Base-by-base conservation (phyloP, 2,797 vertebrate species). In the Phoeniculus purpureus region DNA sequence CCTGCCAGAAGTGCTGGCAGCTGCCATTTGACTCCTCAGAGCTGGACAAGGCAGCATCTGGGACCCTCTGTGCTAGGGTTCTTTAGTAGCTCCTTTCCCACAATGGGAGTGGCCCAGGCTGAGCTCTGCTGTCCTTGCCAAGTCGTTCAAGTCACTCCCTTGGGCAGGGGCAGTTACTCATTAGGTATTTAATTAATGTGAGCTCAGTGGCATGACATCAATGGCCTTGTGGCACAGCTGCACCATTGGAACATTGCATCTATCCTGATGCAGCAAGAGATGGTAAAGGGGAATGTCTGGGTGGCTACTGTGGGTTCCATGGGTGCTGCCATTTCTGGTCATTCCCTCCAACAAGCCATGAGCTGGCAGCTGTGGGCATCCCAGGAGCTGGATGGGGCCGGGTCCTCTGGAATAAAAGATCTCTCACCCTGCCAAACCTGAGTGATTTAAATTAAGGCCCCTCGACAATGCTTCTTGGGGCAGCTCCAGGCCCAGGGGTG, bases 401-500 rank as follows among this genome's bases (percentile, higher is more conserved):
- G 15, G 22, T 65, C 25, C 22, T 23, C 23, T 74, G 5, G 1
- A 23, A 11, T 27, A 14, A 45, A 75, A 45, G 19, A 26, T 56
- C 14, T 1, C 1, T 21, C n/a, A 51, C 25, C 18, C 12, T 50
- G 32, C 37, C 52, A 47, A 22, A 51, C 20, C 13, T 64, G 31
- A 14, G 15, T 1, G 2, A 13, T 37, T 37, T 27, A 15, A 16
- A 8, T 7, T 3, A 7, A 12, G 22, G 25, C 8, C 37, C 23
- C 10, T 45, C 3, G 0, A 8, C 70, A 2, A 16, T 0, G 0
- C 7, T 81, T 54, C 60, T 64, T 7, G 0, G 4, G 26, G 54
- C 26, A 16, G 75, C 60, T 40, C 27, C 61, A 54, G 68, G 6
- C 22, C 29, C 14, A 12, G 32, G 2, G 17, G 29, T 55, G 1